Conservation (phyloP, 2,888 invertebrate genomes). For the Troglohyphantes excavatus region DNA sequence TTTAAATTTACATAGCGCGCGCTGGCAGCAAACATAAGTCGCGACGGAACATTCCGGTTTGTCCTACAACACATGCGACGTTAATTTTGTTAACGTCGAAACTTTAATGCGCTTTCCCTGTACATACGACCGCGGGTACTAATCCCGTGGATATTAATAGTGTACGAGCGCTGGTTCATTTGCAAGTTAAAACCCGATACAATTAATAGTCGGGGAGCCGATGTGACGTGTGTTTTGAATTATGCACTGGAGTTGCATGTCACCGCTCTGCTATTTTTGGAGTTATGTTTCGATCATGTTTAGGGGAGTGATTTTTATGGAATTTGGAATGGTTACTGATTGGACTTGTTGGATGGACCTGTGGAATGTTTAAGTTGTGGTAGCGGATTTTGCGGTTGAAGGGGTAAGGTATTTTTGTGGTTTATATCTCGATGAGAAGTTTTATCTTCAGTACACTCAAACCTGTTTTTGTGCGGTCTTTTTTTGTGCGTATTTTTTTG, state of each 20-base stretch:
- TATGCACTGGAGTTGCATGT: background rate
- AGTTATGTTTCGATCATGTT: background rate
- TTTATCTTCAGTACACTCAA: too few relatives aligned
- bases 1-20: constrained; percentile 7
- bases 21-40: constrained; percentile 4
- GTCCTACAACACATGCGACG: background rate
- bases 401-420: too few relatives aligned
- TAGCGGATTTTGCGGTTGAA: too few relatives aligned
- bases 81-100: constrained; percentile 25
- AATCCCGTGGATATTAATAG: constrained; percentile 18
- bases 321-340: background rate
- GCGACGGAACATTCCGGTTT: too few relatives aligned
- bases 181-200: constrained; percentile 21
- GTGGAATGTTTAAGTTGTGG: background rate
- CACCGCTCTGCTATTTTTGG: background rate
- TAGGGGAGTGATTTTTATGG: background rate
- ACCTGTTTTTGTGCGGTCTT: too few relatives aligned
- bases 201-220: constrained; percentile 14
- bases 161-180: constrained; percentile 13
- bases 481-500: too few relatives aligned
- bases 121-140: background rate
- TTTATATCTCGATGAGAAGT: too few relatives aligned
- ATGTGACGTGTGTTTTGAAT: background rate
- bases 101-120: constrained; percentile 37
- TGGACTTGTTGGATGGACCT: background rate